phyloP scores from a whole-genome alignment of 2,888 invertebrate species.

The Allacma fusca region DNA sequence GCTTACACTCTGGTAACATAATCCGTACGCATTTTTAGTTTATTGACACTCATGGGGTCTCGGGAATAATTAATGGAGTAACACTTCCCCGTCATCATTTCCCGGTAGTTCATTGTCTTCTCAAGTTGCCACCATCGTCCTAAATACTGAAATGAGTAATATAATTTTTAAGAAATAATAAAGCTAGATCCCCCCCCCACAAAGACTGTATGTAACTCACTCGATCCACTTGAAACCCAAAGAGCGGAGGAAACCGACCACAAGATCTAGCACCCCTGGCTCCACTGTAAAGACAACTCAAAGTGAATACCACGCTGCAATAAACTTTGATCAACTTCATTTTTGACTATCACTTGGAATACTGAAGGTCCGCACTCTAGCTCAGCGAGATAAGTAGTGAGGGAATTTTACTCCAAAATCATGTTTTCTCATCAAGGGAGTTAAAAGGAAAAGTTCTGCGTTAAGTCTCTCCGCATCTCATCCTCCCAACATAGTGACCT shows the following conservation, averaged over 20 bases:
- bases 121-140: constrained; percentile 62
- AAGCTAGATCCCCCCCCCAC: too few relatives aligned
- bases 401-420: too few relatives aligned
- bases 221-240: constrained; percentile 60
- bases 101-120: constrained; percentile 57
- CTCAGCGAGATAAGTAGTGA: too few relatives aligned
- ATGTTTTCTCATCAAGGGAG: too few relatives aligned
- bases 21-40: constrained; percentile 61
- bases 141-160: constrained; percentile 56
- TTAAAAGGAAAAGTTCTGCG: too few relatives aligned
- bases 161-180: constrained; percentile 17
- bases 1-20: constrained; percentile 62
- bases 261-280: constrained; percentile 43
- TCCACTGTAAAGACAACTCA: neutral
- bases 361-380: too few relatives aligned
- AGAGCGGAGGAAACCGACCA: constrained; percentile 57
- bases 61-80: constrained; percentile 61
- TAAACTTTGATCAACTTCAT: too few relatives aligned
- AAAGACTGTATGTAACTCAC: constrained; percentile 40
- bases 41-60: constrained; percentile 60
- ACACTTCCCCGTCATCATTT: constrained; percentile 60
- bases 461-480: too few relatives aligned
- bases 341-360: too few relatives aligned
- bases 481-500: too few relatives aligned
- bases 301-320: too few relatives aligned